Base-by-base conservation (phyloP, 2,113 vertebrate species). In the Stegastes partitus region DNA sequence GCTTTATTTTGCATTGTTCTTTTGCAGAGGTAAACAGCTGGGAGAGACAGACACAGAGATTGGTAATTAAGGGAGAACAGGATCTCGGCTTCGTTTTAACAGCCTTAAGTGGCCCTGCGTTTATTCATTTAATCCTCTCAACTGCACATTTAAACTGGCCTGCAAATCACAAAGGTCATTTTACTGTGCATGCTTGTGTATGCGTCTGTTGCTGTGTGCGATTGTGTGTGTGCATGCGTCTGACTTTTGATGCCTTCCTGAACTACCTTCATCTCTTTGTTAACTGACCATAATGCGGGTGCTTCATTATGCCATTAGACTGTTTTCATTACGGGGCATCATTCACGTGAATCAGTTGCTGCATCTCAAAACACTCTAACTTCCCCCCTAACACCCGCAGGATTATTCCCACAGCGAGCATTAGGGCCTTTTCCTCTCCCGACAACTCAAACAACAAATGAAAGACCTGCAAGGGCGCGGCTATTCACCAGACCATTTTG, bases 1-100 rank as follows among this genome's bases (percentile, higher is more conserved):
- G 97, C 97, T 95, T 99, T 99, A 92, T 99, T 99, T 96, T 99
- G 97, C 97, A 99, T 98, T 92, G 98, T 99, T 95, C 98, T 93
- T 94, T 99, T 99, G 95, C 98, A 99, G 93, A 99, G 97, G 95
- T 99, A 99, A 95, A 99, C 98, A 51, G 98, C 98, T 99, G 68
- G 72, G 61, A 81, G 62, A 85, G 22, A 64, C 54, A 74, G 22
- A 42, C 5, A 62, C n/a, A 55, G 23, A 80, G 72, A 39, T 62
- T 28, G 25, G 77, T 69, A 76, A 66, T 56, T 81, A 59, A 76
- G 61, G 34, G 65, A 61, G 22, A 80, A 77, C 44, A 6, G 81
- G 72, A 85, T 77, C 56, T 64, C 68, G 28, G 75, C 57, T 77
- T 56, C 19, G 53, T 81, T 87, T 86, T 84, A 89, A 87, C 82